Conservation (phyloP, 2,888 invertebrate species). For the Julus scandinavius region DNA sequence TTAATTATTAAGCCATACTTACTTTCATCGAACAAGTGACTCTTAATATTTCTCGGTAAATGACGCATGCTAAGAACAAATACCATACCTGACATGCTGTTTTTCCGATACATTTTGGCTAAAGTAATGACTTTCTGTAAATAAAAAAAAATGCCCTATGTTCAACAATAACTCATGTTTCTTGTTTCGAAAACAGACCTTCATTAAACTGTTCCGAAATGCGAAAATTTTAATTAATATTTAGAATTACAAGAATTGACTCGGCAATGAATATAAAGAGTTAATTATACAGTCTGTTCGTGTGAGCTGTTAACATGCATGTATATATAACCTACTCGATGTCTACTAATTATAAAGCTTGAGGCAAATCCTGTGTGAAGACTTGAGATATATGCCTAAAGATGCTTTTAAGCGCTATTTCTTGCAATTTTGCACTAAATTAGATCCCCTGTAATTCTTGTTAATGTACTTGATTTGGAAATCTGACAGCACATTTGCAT, state of each 20-base stretch:
- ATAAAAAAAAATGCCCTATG: too few species aligned
- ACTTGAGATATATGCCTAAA: conserved; percentile 9
- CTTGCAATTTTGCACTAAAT: neutral
- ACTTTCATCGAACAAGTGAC: too few species aligned
- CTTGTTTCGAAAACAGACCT: too few species aligned
- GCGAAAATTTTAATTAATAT: neutral
- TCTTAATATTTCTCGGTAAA: too few species aligned
- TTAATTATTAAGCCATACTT: too few species aligned
- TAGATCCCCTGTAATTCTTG: neutral
- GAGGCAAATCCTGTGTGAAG: neutral
- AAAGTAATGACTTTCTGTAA: too few species aligned
- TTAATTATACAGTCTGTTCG: neutral
- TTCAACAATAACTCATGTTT: too few species aligned
- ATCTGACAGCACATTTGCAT: conserved; percentile 11
- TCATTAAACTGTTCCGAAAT: neutral
- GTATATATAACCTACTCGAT: neutral
- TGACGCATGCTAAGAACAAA: too few species aligned
- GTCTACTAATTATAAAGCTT: neutral
- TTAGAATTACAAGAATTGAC: neutral
- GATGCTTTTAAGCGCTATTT: conserved; percentile 19
- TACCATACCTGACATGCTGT: too few species aligned
- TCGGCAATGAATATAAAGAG: neutral
- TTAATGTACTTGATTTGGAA: neutral
- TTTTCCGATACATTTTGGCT: too few species aligned
- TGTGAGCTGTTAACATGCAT: neutral